These are phyloP conservation scores for Zaprionus tsacasi DNA, from an alignment of 1,140 invertebrate genomes.

Conservation along the genomic window DNA sequence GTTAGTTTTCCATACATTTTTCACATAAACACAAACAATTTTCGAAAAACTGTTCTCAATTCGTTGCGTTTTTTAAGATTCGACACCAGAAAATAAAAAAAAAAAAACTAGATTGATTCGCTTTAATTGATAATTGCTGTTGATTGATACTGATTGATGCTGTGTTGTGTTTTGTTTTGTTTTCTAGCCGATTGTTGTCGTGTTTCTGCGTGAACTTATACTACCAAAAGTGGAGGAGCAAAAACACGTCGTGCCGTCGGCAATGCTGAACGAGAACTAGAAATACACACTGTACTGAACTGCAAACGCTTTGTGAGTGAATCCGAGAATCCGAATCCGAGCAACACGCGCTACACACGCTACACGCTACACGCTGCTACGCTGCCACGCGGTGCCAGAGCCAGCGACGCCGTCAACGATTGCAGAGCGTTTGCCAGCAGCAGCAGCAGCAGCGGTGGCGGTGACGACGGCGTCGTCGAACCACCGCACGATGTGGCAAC, in stretches of 20 bases:
- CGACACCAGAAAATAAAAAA: constrained; percentile 18
- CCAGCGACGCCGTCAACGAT: constrained; percentile 44
- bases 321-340: constrained; percentile 11
- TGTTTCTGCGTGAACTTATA: constrained; percentile 29
- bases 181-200: constrained; percentile 28
- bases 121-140: neutral
- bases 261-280: constrained; percentile 83
- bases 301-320: constrained; percentile 36
- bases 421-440: constrained; percentile 34
- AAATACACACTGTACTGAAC: constrained; percentile 37
- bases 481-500: neutral
- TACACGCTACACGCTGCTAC: neutral
- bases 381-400: constrained; percentile 5
- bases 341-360: constrained; percentile 19
- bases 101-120: constrained; percentile 9
- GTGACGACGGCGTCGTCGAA: constrained; percentile 16
- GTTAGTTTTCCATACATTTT: neutral
- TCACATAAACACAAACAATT: neutral
- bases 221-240: constrained; percentile 8
- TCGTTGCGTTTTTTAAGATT: neutral
- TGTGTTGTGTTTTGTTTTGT: constrained; percentile 3
- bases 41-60: constrained; percentile 1
- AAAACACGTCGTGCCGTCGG: constrained; percentile 79
- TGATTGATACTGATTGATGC: constrained; percentile 7
- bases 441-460: constrained; percentile 15